These are phyloP conservation scores for Dinothrombium tinctorium DNA, from an alignment of 1,140 invertebrate species.

Conservation along the genomic window DNA sequence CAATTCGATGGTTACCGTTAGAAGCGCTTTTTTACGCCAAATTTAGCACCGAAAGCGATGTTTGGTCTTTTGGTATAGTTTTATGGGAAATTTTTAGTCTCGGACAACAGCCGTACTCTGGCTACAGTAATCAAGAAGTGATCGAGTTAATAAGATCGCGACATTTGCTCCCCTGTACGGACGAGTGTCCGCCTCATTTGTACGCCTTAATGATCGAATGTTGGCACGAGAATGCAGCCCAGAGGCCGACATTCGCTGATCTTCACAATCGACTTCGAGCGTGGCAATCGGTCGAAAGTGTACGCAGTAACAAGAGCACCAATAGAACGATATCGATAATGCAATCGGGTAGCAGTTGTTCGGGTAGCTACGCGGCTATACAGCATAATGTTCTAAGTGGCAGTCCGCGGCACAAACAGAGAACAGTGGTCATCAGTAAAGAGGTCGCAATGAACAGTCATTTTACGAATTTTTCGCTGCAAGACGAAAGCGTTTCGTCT, in stretches of 20 bases:
- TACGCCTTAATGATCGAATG: conserved; percentile 55
- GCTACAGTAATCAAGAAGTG: conserved; percentile 86
- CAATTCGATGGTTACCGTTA: conserved; percentile 59
- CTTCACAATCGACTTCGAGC: conserved; percentile 41
- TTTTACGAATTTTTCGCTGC: too few relatives aligned
- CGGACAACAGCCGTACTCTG: conserved; percentile 77
- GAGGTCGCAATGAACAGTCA: too few relatives aligned
- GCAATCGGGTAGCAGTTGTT: too few relatives aligned
- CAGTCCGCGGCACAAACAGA: too few relatives aligned
- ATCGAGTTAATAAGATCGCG: conserved; percentile 72
- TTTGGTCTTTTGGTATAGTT: conserved; percentile 92
- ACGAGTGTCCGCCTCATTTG: conserved; percentile 70
- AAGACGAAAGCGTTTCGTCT: too few relatives aligned
- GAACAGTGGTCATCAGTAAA: too few relatives aligned
- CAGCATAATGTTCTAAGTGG: too few relatives aligned
- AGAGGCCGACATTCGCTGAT: conserved; percentile 57
- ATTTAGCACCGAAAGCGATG: conserved; percentile 89
- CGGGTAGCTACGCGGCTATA: too few relatives aligned
- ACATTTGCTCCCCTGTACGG: conserved; percentile 69
- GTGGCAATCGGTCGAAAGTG: conserved; percentile 24
- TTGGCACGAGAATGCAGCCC: conserved; percentile 51
- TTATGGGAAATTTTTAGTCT: conserved; percentile 95
- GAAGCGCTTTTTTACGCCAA: conserved; percentile 86
- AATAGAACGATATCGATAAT: too few relatives aligned
- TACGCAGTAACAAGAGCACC: background rate